Evolutionary conservation across 2,888 invertebrate genomes (phyloP).

Genomic region (Campoplex capitator): DNA sequence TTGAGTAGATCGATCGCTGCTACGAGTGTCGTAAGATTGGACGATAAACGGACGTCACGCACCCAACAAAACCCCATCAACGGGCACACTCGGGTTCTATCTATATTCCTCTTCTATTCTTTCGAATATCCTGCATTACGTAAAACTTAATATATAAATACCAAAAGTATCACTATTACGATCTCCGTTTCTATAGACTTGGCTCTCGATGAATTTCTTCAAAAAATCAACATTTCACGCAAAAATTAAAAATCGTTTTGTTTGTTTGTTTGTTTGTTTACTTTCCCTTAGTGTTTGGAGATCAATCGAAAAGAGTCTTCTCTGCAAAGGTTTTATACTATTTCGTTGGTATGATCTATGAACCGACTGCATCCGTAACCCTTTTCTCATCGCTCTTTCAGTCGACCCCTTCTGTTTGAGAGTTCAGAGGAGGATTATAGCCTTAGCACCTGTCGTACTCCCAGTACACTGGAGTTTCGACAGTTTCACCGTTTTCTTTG

Average conservation of each 20-base stretch:
- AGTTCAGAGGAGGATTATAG: slow-evolving; percentile 79
- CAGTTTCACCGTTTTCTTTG: slow-evolving; percentile 66
- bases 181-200: not conserved
- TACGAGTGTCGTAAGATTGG: slow-evolving; percentile 66
- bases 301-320: not conserved
- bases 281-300: not conserved
- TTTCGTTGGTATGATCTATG: slow-evolving; percentile 4
- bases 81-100: slow-evolving; percentile 5
- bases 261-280: not conserved
- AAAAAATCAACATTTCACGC: not conserved
- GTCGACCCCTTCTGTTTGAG: slow-evolving; percentile 37
- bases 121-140: not conserved
- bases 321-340: not conserved
- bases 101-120: not conserved
- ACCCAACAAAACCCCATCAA: slow-evolving; percentile 46
- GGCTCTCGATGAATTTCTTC: not conserved
- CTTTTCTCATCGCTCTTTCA: slow-evolving; percentile 22
- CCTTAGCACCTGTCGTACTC: slow-evolving; percentile 80
- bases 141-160: not conserved
- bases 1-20: slow-evolving; percentile 64
- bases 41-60: slow-evolving; percentile 65
- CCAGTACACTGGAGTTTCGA: slow-evolving; percentile 71
- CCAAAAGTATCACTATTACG: not conserved
- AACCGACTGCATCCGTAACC: slow-evolving; percentile 12
- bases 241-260: not conserved